Base-by-base conservation (phyloP, 2,888 invertebrate genomes). In the Odontocerum albicorne region DNA sequence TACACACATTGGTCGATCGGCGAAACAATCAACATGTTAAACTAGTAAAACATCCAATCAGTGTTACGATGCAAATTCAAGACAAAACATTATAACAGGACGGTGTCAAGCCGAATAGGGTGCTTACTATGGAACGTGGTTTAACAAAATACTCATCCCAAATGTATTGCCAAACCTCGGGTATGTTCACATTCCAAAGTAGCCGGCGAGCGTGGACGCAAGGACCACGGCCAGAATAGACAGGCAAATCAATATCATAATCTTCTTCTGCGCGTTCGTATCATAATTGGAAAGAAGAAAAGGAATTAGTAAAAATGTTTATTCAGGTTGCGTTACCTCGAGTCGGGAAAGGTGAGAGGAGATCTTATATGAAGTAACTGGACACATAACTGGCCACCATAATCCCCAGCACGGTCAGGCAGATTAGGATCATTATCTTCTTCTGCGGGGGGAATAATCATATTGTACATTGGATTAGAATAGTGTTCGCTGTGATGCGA, bases 361-460 rank as follows among this genome's bases (percentile, higher is more conserved):
- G 45, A 42, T 54, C 75, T 81, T 81, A 82, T 73, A 77, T 71
- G 74, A 83, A 74, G 75, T 73, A 74, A 72, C 79, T 80, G 72
- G 79, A 79, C 71, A 85, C 79, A 76, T 84, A 84, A 72, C 86
- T 80, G 69, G 87, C 87, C 74, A 90, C 80, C 72, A 90, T 86
- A 78, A 89, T 80, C 74, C 86, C 85, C 80, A 88, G 82, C 77
- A 92, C 84, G 75, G 89, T 84, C 79, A 92, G 85, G 83, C 92
- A 92, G 82, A 91, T 86, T 79, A 90, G 84, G 84, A 92, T 91
- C 87, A 90, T 87, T 80, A 91, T 90, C 86, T 90, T 87, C 90
- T 91, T 91, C 88, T 88, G 87, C 83, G 84, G 72, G 67, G 65
- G 70, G 63, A 65, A 70, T 33, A 53, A 47, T 39, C 70, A 70